Conservation (phyloP, 2,888 invertebrate genomes). For the Ectropis crepuscularia region DNA sequence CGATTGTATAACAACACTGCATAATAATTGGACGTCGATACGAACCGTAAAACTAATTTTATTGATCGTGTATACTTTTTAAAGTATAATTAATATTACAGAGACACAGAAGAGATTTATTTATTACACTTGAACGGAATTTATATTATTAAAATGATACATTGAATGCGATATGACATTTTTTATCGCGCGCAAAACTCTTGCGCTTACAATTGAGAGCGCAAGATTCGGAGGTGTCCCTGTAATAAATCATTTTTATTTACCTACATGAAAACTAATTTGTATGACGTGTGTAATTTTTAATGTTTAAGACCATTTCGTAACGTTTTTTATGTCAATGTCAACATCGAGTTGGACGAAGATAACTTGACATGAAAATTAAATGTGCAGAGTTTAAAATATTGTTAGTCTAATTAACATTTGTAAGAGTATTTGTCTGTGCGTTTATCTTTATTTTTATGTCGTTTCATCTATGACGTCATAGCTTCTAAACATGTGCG, state of each 20-base stretch:
- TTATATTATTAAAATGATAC: slow-evolving; percentile 19
- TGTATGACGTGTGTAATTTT: neutral
- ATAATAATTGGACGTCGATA: slow-evolving; percentile 20
- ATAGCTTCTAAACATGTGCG: no score
- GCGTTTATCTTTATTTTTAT: no score
- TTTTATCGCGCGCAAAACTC: slow-evolving; percentile 15
- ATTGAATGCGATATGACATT: slow-evolving; percentile 15
- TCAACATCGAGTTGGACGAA: no score
- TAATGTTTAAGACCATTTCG: no score
- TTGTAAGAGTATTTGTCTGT: no score
- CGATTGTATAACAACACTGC: slow-evolving; percentile 1
- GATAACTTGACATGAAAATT: no score
- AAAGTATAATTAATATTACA: slow-evolving; percentile 47
- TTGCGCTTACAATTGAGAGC: slow-evolving; percentile 8
- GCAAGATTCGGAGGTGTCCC: slow-evolving; percentile 5
- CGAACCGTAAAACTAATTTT: slow-evolving; percentile 43
- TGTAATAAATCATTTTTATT: slow-evolving; percentile 23
- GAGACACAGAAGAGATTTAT: slow-evolving; percentile 24
- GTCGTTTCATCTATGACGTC: no score
- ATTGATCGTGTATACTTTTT: slow-evolving; percentile 47
- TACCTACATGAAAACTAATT: slow-evolving; percentile 7
- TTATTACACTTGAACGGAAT: slow-evolving; percentile 21
- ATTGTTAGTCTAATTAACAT: no score
- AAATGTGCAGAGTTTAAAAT: no score
- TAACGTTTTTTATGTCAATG: no score